A percentile compares a stretch with the other conserved stretches of the same genome.
These are phyloP conservation scores for Pampusana beccarii DNA, from an alignment of 2,113 vertebrate genomes.

Conservation along the genomic window DNA sequence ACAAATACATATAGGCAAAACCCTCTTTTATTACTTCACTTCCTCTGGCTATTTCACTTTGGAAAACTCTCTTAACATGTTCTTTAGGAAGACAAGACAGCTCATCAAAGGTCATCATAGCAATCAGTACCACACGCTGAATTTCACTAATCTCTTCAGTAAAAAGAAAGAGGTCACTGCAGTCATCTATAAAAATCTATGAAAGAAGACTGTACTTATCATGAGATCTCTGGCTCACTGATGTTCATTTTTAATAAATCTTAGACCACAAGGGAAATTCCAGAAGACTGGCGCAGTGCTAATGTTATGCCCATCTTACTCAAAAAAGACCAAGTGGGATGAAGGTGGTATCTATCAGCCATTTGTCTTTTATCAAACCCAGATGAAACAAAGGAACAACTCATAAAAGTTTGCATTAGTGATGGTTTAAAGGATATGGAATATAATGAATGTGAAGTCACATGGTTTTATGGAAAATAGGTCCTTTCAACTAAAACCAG, in stretches of 20 bases:
- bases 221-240: neutral
- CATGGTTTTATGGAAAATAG: neutral
- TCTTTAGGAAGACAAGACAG: conserved; percentile 15
- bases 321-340: neutral
- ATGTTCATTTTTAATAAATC: conserved; percentile 46
- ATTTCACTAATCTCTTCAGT: conserved; percentile 25
- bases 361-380: neutral
- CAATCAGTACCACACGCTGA: neutral
- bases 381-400: neutral
- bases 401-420: neutral
- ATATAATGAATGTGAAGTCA: neutral
- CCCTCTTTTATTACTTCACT: neutral
- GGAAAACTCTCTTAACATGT: neutral
- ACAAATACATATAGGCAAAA: neutral
- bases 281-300: neutral
- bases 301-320: neutral
- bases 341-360: neutral
- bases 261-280: conserved; percentile 45
- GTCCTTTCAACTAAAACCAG: neutral
- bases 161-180: neutral
- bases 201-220: conserved; percentile 13
- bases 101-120: conserved; percentile 12
- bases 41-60: neutral
- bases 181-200: conserved; percentile 20
- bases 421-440: neutral